Evolutionary conservation across 1,140 invertebrate genomes (phyloP), one percentile per base, ranked within the genome.

Genomic region (Homalodisca vitripennis): DNA sequence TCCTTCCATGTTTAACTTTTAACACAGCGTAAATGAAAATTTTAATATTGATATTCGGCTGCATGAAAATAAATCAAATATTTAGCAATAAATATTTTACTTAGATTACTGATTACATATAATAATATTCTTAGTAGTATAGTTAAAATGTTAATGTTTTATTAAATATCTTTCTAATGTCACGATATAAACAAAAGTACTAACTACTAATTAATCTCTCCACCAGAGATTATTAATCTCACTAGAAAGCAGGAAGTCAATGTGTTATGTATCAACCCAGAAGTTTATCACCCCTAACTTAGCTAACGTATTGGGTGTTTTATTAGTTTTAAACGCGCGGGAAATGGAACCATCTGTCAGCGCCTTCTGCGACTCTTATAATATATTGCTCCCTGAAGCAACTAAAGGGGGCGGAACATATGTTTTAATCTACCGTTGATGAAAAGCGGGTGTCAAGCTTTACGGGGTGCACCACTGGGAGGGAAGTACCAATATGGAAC

Each of bases 371-470:
- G 48, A 53, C 34, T n/a, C n/a, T 41, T 53, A 26, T 60, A 27
- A 60, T 60, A 60, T 27, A 60, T 27, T n/a, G 55, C 55, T 29
- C 24, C n/a, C 48, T 22, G 20, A 53, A 17, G 20, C 48, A 6
- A 12, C 12, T 53, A 53, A 53, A 29, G 29, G 55, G 55, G 55
- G 55, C 55, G 55, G 27, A 27, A 60, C 55, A 60, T 60, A 60
- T 60, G 55, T 60, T 60, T 60, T 60, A 60, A 60, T 60, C 55
- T 30, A 20, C 10, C 6, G 48, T 14, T 60, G 55, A 60, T 60
- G 55, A 60, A 60, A 60, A 60, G 24, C 55, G 26, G 3, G 14
- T 60, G 24, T 41, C 34, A n/a, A n/a, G n/a, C 14, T 20, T 3
- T 41, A 6, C 48, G 20, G 48, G 22, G 55, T 60, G 55, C 24